Percentiles rank a stretch among this genome's conserved stretches.
Conservation (phyloP, 2,113 vertebrate genomes). For the Eudyptes chrysolophus region DNA sequence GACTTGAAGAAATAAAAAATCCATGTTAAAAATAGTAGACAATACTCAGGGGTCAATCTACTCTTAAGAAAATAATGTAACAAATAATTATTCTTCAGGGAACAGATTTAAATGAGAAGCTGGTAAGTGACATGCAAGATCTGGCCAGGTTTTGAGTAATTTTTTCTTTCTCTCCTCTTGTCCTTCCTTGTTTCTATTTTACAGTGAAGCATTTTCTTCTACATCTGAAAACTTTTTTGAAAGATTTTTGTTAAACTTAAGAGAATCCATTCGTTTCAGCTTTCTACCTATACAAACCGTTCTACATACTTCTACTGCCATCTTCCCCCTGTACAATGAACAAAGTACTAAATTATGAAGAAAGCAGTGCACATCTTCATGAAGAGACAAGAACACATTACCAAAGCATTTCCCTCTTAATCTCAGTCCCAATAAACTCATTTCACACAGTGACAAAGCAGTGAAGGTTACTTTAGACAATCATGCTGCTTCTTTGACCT, state of each 20-base stretch:
- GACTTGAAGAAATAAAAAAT: not conserved
- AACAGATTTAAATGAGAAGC: not conserved
- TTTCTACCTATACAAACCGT: not conserved
- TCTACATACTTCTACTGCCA: not conserved
- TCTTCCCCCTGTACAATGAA: not conserved
- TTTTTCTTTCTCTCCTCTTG: not conserved
- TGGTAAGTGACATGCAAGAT: not conserved
- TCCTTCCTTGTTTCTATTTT: not conserved
- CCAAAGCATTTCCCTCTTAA: not conserved
- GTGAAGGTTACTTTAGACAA: not conserved
- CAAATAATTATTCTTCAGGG: not conserved
- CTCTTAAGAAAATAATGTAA: not conserved
- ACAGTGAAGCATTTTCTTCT: not conserved
- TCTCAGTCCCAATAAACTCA: not conserved
- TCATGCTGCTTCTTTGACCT: not conserved
- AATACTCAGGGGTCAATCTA: not conserved
- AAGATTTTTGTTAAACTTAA: not conserved
- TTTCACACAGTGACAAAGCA: not conserved
- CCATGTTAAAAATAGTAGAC: not conserved
- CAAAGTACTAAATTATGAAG: not conserved
- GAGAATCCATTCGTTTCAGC: not conserved
- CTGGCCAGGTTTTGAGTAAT: not conserved
- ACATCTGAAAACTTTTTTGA: rapidly evolving
- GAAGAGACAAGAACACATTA: not conserved
- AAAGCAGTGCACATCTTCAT: not conserved